These are phyloP conservation scores for Trilocha varians DNA, from an alignment of 2,888 invertebrate genomes.

Conservation along the genomic window DNA sequence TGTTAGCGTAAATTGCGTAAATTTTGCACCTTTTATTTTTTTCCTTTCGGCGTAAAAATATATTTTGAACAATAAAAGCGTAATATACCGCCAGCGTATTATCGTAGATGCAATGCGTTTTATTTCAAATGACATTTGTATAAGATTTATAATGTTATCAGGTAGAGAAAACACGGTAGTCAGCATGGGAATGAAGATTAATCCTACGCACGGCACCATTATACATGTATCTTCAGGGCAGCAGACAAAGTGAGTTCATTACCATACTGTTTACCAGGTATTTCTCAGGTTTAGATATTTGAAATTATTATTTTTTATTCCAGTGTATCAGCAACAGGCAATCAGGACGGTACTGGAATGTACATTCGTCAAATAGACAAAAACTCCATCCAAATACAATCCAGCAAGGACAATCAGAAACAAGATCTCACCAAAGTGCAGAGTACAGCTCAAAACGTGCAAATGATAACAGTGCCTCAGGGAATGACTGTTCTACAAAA, in stretches of 20 bases:
- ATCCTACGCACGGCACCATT: conserved; percentile 62
- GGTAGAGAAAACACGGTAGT: conserved; percentile 62
- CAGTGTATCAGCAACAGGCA: conserved; percentile 51
- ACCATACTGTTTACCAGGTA: too few species aligned
- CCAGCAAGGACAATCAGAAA: conserved; percentile 52
- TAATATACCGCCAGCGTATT: background rate
- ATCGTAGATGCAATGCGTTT: background rate
- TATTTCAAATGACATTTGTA: background rate
- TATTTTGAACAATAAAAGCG: background rate
- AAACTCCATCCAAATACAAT: conserved; percentile 58
- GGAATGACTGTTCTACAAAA: conserved; percentile 65
- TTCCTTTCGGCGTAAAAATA: background rate
- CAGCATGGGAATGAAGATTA: conserved; percentile 68
- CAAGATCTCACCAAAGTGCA: conserved; percentile 55
- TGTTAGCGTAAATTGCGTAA: background rate
- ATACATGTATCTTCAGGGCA: conserved; percentile 66
- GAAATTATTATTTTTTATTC: conserved; percentile 6
- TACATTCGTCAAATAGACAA: conserved; percentile 62
- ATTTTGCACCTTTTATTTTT: background rate
- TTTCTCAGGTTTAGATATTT: background rate
- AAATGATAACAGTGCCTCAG: conserved; percentile 64
- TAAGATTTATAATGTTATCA: conserved; percentile 17
- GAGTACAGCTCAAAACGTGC: conserved; percentile 52
- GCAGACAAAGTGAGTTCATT: conserved; percentile 54
- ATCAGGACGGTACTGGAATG: conserved; percentile 57